Conservation (phyloP, 2,797 vertebrate species). For the Potorous gilbertii region DNA sequence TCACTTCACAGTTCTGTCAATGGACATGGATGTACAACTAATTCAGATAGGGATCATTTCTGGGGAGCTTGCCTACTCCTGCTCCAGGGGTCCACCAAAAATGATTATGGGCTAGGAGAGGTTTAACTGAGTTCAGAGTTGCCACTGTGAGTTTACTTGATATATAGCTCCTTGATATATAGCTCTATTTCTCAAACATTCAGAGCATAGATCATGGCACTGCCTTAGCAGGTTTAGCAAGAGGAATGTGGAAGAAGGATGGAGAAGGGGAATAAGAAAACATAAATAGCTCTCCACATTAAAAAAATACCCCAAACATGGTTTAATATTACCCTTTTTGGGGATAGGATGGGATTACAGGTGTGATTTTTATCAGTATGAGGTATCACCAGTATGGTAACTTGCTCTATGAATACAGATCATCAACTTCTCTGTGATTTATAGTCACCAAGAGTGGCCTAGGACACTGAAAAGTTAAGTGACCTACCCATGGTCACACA, state of each 20-base stretch:
- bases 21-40: not conserved
- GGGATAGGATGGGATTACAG: not conserved
- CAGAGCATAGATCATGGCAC: slow-evolving; percentile 54
- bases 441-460: not conserved
- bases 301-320: not conserved
- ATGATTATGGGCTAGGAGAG: not conserved
- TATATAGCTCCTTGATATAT: too few species aligned
- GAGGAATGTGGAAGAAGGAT: not conserved
- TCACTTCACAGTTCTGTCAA: not conserved
- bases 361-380: not conserved
- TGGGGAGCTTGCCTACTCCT: not conserved
- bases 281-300: not conserved
- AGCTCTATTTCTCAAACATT: not conserved
- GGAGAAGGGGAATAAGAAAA: not conserved
- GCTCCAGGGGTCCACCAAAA: not conserved
- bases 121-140: not conserved
- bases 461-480: not conserved
- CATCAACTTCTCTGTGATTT: not conserved
- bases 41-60: not conserved
- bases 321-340: not conserved
- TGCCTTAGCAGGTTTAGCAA: not conserved
- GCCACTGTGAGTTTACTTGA: not conserved
- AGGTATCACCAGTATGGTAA: not conserved
- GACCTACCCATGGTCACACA: not conserved
- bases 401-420: not conserved